Evolutionary conservation across 2,113 vertebrate genomes (phyloP), one percentile per base, ranked within the genome.

Genomic region (Himantopus leucocephalus): DNA sequence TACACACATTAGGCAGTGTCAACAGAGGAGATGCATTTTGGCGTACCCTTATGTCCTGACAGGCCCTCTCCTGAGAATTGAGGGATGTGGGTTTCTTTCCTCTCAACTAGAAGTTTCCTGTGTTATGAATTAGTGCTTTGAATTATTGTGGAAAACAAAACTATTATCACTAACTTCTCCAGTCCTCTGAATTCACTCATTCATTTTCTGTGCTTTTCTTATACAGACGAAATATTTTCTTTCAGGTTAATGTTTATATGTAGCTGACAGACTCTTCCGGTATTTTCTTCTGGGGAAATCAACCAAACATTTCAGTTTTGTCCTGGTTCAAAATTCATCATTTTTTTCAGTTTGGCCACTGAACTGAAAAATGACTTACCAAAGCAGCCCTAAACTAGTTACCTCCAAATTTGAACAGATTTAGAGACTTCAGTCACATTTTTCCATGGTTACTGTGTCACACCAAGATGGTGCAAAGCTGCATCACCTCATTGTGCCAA

Each of bases 41-140:
- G 67, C 83, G 16, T 35, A 60, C 15, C 23, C 39, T 83, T 41
- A 35, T 18, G 34, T 58, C 68, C 68, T 94, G 68, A 89, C 72
- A 66, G 80, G 55, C 50, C n/a, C 22, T 71, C 41, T 50, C 26
- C 43, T 81, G 11, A 3, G 37, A 67, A 37, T 10, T 74, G 41
- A 71, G 52, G 68, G 87, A 62, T 90, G 79, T 95, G 73, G 60
- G 37, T 87, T 91, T 90, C 81, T 93, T 93, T 81, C 68, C 63
- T 68, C 48, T 87, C 63, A 91, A 64, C 26, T 27, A 73, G 62
- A 91, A 75, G 26, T 88, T 92, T 94, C 89, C 55, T 48, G 14
- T 56, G 48, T 83, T 64, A 75, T 52, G 62, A 95, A 89, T 87
- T 87, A 92, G 11, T 81, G 77, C 81, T 91, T 91, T 93, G 50